phyloP scores from a whole-genome alignment of 2,797 vertebrate genomes.

The Pangasius djambal region DNA sequence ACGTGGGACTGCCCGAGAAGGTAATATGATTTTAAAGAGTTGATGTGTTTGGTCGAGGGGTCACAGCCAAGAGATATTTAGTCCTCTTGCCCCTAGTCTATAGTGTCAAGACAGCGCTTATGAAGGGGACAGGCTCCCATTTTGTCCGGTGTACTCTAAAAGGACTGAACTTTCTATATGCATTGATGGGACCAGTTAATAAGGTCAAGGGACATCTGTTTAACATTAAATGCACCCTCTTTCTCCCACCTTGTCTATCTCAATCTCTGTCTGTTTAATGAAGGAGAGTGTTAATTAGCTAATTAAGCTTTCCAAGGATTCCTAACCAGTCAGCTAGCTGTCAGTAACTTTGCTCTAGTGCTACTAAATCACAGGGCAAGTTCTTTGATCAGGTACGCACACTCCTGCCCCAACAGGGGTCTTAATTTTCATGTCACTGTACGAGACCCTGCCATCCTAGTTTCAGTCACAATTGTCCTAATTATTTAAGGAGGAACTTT shows the following conservation, averaged over 20 bases:
- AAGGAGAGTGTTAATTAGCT: constrained; percentile 56
- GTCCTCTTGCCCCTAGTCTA: constrained; percentile 18
- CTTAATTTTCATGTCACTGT: neutral
- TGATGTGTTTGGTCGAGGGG: constrained; percentile 65
- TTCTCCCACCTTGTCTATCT: constrained; percentile 17
- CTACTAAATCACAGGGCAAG: constrained; percentile 1
- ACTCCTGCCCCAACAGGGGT: neutral
- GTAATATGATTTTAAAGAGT: constrained; percentile 88
- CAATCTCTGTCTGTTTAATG: constrained; percentile 28
- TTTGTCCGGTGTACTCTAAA: constrained; percentile 25
- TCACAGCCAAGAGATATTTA: constrained; percentile 21
- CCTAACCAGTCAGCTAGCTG: constrained; percentile 33
- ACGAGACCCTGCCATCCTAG: neutral
- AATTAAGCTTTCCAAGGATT: constrained; percentile 50
- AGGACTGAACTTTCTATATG: constrained; percentile 6
- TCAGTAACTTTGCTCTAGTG: constrained; percentile 1
- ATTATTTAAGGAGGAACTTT: constrained; percentile 28
- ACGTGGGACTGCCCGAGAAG: constrained; percentile 81
- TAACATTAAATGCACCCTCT: constrained; percentile 23
- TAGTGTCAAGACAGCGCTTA: neutral
- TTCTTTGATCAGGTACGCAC: constrained; percentile 23
- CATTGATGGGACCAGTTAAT: constrained; percentile 26
- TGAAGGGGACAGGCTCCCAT: neutral
- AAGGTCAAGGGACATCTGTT: constrained; percentile 42
- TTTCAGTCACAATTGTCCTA: constrained; percentile 2